Percentiles rank a stretch among this genome's conserved stretches.
These are phyloP conservation scores for Helicoverpa assulta DNA, from an alignment of 2,888 invertebrate genomes.

Conservation along the genomic window DNA sequence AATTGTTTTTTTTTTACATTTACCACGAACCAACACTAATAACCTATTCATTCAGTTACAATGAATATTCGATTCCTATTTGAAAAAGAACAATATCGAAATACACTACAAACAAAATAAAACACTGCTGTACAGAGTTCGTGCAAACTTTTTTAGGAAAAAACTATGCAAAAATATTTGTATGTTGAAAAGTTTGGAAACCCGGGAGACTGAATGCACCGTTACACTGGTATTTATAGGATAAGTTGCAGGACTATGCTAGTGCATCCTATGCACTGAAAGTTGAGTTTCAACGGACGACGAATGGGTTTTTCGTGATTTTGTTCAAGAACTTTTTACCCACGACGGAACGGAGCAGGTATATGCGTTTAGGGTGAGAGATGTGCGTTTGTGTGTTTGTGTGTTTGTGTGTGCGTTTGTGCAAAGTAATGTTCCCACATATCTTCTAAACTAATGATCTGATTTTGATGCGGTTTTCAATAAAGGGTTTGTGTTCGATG, in stretches of 20 bases:
- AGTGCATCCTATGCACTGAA: constrained; percentile 60
- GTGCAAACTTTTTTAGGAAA: constrained; percentile 11
- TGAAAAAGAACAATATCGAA: not conserved
- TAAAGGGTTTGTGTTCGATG: too few relatives aligned
- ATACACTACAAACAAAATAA: not conserved
- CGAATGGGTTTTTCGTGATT: not conserved
- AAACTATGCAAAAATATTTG: constrained; percentile 34
- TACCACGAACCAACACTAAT: too few relatives aligned
- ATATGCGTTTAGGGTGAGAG: too few relatives aligned
- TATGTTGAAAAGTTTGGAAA: constrained; percentile 31
- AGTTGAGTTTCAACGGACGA: constrained; percentile 21
- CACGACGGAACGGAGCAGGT: too few relatives aligned
- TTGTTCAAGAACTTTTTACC: not conserved
- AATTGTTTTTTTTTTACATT: too few relatives aligned
- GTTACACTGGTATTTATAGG: constrained; percentile 63
- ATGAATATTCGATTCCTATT: too few relatives aligned
- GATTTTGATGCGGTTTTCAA: too few relatives aligned
- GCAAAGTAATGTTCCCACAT: too few relatives aligned
- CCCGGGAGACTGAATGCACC: constrained; percentile 39
- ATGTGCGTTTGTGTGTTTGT: too few relatives aligned
- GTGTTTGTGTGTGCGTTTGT: too few relatives aligned
- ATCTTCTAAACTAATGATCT: too few relatives aligned
- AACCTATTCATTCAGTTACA: too few relatives aligned
- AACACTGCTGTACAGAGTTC: not conserved
- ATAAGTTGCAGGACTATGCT: constrained; percentile 63